A percentile compares a stretch with the other conserved stretches of the same genome.
phyloP scores from a whole-genome alignment of 2,797 vertebrate genomes.

The Glossophaga mutica region DNA sequence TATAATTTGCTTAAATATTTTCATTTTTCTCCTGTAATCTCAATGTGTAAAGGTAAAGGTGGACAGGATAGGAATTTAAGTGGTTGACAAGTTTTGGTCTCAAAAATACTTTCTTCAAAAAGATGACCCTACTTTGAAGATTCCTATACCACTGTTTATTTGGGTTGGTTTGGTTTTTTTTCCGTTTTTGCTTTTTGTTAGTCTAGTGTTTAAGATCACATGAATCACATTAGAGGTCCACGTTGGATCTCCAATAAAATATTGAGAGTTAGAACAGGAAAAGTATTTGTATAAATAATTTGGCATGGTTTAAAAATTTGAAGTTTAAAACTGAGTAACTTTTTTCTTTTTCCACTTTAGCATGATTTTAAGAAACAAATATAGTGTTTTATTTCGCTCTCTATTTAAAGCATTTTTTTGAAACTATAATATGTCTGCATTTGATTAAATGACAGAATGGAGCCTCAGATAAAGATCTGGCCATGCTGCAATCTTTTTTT shows the following conservation, averaged over 20 bases:
- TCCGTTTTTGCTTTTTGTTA: neutral
- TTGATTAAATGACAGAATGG: neutral
- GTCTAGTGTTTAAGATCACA: neutral
- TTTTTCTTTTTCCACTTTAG: neutral
- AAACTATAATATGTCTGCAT: neutral
- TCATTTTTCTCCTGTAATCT: neutral
- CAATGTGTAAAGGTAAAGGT: neutral
- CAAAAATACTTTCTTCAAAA: neutral
- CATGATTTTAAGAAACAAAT: constrained; percentile 14
- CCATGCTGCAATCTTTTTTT: neutral
- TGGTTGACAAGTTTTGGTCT: neutral
- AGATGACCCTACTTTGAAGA: neutral
- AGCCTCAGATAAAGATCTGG: neutral
- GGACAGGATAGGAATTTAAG: neutral
- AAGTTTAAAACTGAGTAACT: neutral
- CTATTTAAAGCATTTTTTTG: neutral
- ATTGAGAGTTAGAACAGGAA: neutral
- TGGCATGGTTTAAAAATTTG: neutral
- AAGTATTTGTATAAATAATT: neutral
- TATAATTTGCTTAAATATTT: neutral
- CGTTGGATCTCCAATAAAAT: neutral
- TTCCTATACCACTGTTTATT: neutral
- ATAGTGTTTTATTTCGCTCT: neutral
- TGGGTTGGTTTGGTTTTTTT: neutral
- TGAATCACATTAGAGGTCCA: neutral